A percentile compares a stretch with the other conserved stretches of the same genome.
Evolutionary conservation across 2,888 invertebrate genomes (phyloP).

Genomic region (Iselma pallidipennis): DNA sequence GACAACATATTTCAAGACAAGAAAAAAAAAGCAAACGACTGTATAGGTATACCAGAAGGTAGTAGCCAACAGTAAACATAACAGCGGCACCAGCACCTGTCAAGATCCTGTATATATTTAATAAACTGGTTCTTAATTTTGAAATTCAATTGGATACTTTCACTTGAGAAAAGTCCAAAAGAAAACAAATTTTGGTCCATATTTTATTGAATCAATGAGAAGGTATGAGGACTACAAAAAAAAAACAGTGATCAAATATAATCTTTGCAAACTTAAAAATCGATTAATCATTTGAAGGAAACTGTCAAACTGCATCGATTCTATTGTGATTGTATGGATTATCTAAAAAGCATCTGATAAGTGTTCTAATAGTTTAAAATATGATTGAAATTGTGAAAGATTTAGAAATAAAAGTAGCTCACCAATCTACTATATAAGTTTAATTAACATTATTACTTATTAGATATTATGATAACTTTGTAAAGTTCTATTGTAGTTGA

Average conservation of each 20-base stretch:
- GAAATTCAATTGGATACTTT: constrained; percentile 1
- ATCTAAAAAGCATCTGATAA: not conserved
- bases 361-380: no score
- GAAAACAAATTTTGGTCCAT: not conserved
- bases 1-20: not conserved
- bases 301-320: not conserved
- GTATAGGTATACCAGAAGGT: not conserved
- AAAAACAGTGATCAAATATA: no score
- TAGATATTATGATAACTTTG: not conserved
- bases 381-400: not conserved
- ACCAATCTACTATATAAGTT: not conserved
- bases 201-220: no score
- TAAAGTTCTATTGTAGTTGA: constrained; percentile 1
- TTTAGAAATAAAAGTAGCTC: not conserved
- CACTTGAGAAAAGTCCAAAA: not conserved
- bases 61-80: not conserved
- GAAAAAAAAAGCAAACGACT: not conserved
- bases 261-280: not conserved
- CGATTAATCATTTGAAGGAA: not conserved
- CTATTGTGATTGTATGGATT: not conserved
- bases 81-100: constrained; percentile 1
- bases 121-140: constrained; percentile 10
- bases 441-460: not conserved
- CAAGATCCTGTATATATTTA: constrained; percentile 3
- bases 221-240: no score